These are phyloP conservation scores for Nemopilema nomurai DNA, from an alignment of 30 jellyfish, hydroid and myxozoan genomes.

Conservation along the genomic window DNA sequence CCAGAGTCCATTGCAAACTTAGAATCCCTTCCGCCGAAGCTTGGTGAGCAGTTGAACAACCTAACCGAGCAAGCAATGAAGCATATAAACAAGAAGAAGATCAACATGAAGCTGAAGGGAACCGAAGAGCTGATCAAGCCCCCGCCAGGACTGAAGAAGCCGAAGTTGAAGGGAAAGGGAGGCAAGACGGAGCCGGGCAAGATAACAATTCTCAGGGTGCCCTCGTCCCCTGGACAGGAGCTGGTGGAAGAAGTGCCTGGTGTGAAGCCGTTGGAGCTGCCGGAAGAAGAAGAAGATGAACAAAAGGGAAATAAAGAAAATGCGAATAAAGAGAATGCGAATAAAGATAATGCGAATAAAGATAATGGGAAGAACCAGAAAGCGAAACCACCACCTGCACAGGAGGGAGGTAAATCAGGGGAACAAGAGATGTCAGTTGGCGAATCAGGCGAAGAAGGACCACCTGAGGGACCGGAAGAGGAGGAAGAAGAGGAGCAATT, in stretches of 20 bases:
- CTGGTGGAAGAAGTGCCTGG: slow-evolving; percentile 63
- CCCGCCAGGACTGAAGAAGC: slow-evolving; percentile 55
- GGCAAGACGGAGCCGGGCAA: neutral
- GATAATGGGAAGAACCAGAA: slow-evolving; percentile 25
- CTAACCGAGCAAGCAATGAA: slow-evolving; percentile 62
- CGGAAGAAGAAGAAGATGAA: slow-evolving; percentile 29
- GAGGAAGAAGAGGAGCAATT: slow-evolving; percentile 36
- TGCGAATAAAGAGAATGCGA: slow-evolving; percentile 8
- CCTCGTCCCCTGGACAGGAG: slow-evolving; percentile 70
- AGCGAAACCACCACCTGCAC: slow-evolving; percentile 73
- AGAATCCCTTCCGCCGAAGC: slow-evolving; percentile 58
- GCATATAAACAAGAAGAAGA: slow-evolving; percentile 42
- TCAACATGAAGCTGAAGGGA: slow-evolving; percentile 20
- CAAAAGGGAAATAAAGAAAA: slow-evolving; percentile 7
- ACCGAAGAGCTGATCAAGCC: slow-evolving; percentile 38
- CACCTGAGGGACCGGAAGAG: slow-evolving; percentile 42
- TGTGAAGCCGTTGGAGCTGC: slow-evolving; percentile 30
- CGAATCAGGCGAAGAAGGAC: slow-evolving; percentile 70
- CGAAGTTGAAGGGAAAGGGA: slow-evolving; percentile 19
- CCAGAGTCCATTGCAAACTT: slow-evolving; percentile 73
- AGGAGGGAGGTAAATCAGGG: slow-evolving; percentile 57
- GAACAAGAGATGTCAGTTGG: slow-evolving; percentile 67
- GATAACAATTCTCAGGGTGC: slow-evolving; percentile 45
- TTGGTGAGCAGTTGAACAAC: slow-evolving; percentile 59
- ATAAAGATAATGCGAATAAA: slow-evolving; percentile 10